Conservation (phyloP, 2,888 invertebrate genomes). For the Megastigmus dorsalis region DNA sequence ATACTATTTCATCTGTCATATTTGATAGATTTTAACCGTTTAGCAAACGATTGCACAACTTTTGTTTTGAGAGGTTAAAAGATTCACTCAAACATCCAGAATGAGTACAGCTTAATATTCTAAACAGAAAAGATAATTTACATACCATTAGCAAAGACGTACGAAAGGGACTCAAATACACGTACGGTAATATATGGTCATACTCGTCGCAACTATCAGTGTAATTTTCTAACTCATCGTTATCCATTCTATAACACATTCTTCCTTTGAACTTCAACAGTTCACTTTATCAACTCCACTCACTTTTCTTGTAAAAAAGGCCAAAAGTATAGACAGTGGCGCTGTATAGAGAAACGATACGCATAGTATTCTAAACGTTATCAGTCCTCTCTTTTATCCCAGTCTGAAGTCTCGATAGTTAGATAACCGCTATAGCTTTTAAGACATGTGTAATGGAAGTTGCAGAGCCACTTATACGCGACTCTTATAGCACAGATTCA, state of each 20-base stretch:
- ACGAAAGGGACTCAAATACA: slow-evolving; percentile 14
- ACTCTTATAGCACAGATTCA: too few relatives aligned
- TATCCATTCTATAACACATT: slow-evolving; percentile 4
- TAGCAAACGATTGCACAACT: too few relatives aligned
- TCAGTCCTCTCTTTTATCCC: neutral
- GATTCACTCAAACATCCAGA: too few relatives aligned
- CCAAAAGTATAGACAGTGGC: neutral
- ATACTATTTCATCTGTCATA: too few relatives aligned
- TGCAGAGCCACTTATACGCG: too few relatives aligned
- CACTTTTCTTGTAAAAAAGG: neutral
- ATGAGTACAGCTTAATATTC: too few relatives aligned
- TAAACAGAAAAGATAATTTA: too few relatives aligned
- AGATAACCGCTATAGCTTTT: slow-evolving; percentile 13
- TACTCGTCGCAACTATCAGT: neutral
- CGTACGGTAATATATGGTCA: slow-evolving; percentile 5
- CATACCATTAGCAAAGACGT: slow-evolving; percentile 31
- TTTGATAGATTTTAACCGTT: too few relatives aligned
- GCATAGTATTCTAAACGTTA: neutral
- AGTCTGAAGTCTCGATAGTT: neutral
- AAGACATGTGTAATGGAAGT: too few relatives aligned
- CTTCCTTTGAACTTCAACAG: slow-evolving; percentile 2
- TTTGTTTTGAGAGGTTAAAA: too few relatives aligned
- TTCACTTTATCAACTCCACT: neutral
- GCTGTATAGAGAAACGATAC: slow-evolving; percentile 2
- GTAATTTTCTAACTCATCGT: neutral